Evolutionary conservation across 2,888 invertebrate genomes (phyloP), one percentile per base, ranked within the genome.

Genomic region (Pherbina coryleti): DNA sequence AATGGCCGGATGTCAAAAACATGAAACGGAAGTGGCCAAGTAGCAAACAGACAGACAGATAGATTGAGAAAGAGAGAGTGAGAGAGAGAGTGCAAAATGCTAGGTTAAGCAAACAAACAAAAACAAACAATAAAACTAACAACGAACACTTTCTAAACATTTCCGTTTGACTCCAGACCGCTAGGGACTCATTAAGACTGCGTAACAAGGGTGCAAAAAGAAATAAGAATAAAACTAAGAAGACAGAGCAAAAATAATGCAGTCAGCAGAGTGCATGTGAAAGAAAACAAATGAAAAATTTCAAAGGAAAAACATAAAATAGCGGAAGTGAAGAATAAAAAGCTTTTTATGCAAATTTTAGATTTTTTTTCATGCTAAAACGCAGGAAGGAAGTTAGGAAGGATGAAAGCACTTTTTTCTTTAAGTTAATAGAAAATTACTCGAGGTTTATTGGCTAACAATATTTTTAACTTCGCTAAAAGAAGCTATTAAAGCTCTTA

Each of bases 11-110:
- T 19, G 22, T 55, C 19, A 55, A 55, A 22, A 55, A 19, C 37
- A 34, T 34, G 37, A 37, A 66, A 66, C 66, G 66, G 66, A 66
- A 66, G 19, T 37, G 66, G 66, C 66, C 17, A 66, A 66, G 64
- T 34, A 34, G n/a, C 66, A 37, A 17, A 31, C 17, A 66, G 19
- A 31, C 8, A 34, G 31, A 28, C 17, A 66, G 17, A 66, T 5
- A 9, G 14, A 57, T 19, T 3, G 7, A 62, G n/a, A 62, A 17
- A 66, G 19, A 19, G 22, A 64, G 31, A 64, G 37, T 0, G 34
- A n/a, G n/a, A 28, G 70, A 70, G 53, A 51, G 17, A 51, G 49
- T 51, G 51, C 31, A 51, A 69, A 70, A 55, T 19, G 22, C 22
- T 19, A 19, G 22, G 55, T 55, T 19, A 19, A 55, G 55, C 5